A percentile compares a stretch with the other conserved stretches of the same genome.
These are phyloP conservation scores for Syrphus vitripennis DNA, from an alignment of 2,888 invertebrate genomes.

Conservation along the genomic window DNA sequence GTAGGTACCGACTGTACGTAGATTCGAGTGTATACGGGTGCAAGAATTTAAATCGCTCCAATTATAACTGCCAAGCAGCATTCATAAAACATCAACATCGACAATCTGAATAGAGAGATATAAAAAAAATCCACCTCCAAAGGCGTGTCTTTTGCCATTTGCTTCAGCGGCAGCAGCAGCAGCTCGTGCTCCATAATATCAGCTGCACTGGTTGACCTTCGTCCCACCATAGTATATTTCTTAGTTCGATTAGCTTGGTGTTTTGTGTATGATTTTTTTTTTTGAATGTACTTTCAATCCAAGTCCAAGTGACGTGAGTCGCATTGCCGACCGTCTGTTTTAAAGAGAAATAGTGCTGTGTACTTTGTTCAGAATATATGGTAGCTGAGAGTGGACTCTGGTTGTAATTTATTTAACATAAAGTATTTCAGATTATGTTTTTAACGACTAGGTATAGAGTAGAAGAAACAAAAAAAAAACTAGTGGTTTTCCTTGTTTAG, in stretches of 20 bases:
- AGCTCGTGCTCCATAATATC: constrained; percentile 38
- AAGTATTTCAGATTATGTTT: neutral
- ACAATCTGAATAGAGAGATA: neutral
- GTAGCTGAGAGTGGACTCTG: neutral
- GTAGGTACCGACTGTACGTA: no score
- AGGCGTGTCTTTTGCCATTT: constrained; percentile 55
- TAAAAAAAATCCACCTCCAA: constrained; percentile 41
- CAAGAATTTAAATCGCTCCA: constrained; percentile 50
- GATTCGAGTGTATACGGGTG: constrained; percentile 2
- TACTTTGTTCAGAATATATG: constrained; percentile 11
- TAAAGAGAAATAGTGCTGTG: neutral
- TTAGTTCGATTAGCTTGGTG: constrained; percentile 10
- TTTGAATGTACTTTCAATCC: constrained; percentile 29
- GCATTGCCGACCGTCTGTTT: neutral
- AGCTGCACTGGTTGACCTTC: constrained; percentile 49
- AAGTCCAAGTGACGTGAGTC: constrained; percentile 23
- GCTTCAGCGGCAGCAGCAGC: neutral
- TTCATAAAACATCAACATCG: neutral
- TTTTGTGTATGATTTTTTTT: neutral
- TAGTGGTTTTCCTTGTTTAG: neutral
- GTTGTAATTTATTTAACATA: constrained; percentile 1
- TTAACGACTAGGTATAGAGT: neutral
- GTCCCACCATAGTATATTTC: constrained; percentile 21
- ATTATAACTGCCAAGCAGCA: constrained; percentile 29
- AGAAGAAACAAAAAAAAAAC: neutral